Percentiles rank a stretch among this genome's conserved stretches.
Evolutionary conservation across 2,888 invertebrate species (phyloP).

Genomic region (Zeuzera pyrina): DNA sequence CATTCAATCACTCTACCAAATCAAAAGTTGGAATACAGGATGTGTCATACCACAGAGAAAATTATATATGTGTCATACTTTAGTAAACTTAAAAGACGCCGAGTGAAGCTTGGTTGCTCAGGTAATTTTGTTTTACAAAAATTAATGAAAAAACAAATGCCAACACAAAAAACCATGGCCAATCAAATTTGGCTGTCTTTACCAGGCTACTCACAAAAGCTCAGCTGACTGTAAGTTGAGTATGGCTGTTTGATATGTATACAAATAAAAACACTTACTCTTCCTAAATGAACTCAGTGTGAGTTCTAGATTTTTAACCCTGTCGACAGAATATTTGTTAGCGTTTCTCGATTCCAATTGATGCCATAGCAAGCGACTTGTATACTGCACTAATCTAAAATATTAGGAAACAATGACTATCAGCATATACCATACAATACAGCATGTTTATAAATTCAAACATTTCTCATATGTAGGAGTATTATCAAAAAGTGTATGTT

Average conservation of each 20-base stretch:
- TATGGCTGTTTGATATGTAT: no score
- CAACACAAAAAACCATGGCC: background rate
- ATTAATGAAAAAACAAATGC: background rate
- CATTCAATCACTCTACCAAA: no score
- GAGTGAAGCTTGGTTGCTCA: no score
- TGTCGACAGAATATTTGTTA: constrained; percentile 78
- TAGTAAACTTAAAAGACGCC: no score
- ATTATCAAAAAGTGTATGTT: no score
- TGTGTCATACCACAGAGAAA: no score
- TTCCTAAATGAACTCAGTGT: constrained; percentile 89
- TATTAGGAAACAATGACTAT: constrained; percentile 1
- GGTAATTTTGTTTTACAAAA: background rate
- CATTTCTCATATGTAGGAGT: no score
- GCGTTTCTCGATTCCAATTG: constrained; percentile 76
- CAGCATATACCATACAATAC: background rate
- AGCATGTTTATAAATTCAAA: background rate
- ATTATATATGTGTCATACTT: no score
- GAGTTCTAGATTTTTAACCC: constrained; percentile 86
- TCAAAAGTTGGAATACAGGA: no score
- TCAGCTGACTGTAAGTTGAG: no score
- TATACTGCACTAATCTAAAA: constrained; percentile 87
- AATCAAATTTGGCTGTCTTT: background rate
- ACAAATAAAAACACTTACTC: no score
- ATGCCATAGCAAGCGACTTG: constrained; percentile 86
- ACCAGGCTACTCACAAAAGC: no score